A percentile compares a stretch with the other conserved stretches of the same genome.
Evolutionary conservation across 2,797 vertebrate species (phyloP).

Genomic region (Pachyuromys duprasi): DNA sequence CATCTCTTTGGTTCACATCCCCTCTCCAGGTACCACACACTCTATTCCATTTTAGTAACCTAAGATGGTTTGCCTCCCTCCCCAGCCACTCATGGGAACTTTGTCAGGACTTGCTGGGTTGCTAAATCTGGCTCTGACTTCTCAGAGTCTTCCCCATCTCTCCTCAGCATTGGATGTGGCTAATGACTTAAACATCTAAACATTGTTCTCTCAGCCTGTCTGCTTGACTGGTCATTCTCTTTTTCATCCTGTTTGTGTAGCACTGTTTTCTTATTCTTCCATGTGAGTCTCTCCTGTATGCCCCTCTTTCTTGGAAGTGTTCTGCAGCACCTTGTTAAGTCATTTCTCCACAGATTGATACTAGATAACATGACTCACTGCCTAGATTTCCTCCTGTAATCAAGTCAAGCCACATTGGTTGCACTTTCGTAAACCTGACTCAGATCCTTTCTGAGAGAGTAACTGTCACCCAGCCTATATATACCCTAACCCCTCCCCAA

Average conservation of each 20-base stretch:
- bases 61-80: background rate
- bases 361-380: background rate
- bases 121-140: background rate
- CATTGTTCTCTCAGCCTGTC: background rate
- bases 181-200: background rate
- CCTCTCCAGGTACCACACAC: background rate
- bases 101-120: background rate
- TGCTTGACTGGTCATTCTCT: background rate
- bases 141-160: background rate
- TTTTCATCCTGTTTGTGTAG: background rate
- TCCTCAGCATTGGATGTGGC: background rate
- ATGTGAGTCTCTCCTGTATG: background rate
- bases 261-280: background rate
- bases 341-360: background rate
- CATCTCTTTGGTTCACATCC: background rate
- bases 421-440: background rate
- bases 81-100: background rate
- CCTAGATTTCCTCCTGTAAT: background rate
- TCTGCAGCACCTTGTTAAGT: background rate
- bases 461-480: background rate
- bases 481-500: background rate
- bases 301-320: background rate
- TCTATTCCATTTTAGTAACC: background rate
- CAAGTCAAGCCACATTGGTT: background rate
- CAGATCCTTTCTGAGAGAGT: background rate